Evolutionary conservation across 2,113 vertebrate genomes (phyloP).

Genomic region (Cygnus atratus): DNA sequence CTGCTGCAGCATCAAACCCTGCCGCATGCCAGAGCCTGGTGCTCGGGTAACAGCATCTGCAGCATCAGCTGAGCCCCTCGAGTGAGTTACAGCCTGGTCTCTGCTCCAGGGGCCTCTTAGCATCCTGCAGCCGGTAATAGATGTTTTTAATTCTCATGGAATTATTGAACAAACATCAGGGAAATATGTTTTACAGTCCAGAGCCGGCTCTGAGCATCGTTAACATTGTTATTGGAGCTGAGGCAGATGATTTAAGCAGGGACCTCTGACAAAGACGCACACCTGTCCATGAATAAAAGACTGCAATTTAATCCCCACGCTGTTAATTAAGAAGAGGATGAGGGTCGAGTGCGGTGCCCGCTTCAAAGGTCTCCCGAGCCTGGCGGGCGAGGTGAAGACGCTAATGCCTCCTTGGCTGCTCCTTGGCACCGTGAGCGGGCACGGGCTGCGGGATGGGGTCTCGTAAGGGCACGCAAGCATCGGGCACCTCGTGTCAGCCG

Average conservation of each 20-base stretch:
- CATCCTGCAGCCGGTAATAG: slow-evolving; percentile 69
- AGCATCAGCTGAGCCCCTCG: slow-evolving; percentile 36
- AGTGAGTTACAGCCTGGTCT: slow-evolving; percentile 54
- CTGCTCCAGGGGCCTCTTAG: slow-evolving; percentile 59
- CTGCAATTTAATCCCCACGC: slow-evolving; percentile 35
- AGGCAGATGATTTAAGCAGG: slow-evolving; percentile 70
- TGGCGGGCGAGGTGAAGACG: background rate
- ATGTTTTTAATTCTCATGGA: slow-evolving; percentile 78
- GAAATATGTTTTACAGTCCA: slow-evolving; percentile 76
- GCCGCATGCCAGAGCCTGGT: background rate
- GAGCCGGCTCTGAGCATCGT: slow-evolving; percentile 63
- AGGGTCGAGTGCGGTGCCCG: background rate
- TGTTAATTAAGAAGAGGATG: slow-evolving; percentile 62
- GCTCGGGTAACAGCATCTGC: background rate
- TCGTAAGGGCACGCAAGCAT: background rate
- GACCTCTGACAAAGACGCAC: slow-evolving; percentile 72
- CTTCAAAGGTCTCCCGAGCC: background rate
- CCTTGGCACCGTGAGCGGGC: background rate
- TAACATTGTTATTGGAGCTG: slow-evolving; percentile 73
- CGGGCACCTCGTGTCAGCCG: background rate
- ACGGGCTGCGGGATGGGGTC: background rate
- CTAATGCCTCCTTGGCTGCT: background rate
- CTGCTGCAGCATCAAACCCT: background rate
- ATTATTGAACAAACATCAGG: slow-evolving; percentile 81
- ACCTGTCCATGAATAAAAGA: slow-evolving; percentile 74